These are phyloP conservation scores for Limosa lapponica DNA, from an alignment of 2,797 vertebrate genomes.

Conservation along the genomic window DNA sequence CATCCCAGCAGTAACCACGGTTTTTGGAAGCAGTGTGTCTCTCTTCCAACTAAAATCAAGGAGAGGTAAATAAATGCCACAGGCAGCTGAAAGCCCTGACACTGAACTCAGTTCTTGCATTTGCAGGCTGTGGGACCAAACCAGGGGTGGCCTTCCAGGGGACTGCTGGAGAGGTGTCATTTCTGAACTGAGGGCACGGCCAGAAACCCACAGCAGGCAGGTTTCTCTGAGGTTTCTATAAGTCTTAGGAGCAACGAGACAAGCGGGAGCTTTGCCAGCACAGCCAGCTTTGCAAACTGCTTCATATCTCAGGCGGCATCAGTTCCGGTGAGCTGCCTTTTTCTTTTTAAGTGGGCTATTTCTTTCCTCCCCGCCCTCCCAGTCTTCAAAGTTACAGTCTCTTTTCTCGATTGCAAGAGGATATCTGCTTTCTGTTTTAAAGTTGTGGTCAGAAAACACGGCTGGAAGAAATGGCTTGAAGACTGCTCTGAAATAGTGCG, in stretches of 20 bases:
- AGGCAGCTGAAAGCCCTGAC: background rate
- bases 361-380: background rate
- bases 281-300: background rate
- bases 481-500: background rate
- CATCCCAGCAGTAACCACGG: fast-evolving
- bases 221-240: background rate
- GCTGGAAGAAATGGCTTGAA: background rate
- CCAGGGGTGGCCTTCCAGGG: background rate
- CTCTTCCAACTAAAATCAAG: background rate
- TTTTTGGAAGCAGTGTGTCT: fast-evolving
- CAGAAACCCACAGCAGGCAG: background rate
- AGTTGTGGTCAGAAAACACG: background rate
- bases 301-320: background rate
- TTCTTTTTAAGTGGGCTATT: background rate
- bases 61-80: background rate
- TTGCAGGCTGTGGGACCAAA: background rate
- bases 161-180: background rate
- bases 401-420: background rate
- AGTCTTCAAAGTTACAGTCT: background rate
- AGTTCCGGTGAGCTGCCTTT: background rate
- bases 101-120: background rate
- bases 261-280: background rate
- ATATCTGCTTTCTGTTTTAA: background rate
- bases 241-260: background rate
- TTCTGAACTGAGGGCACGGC: background rate